phyloP scores from a whole-genome alignment of 1,140 invertebrate species.

The Nylanderia fulva region DNA sequence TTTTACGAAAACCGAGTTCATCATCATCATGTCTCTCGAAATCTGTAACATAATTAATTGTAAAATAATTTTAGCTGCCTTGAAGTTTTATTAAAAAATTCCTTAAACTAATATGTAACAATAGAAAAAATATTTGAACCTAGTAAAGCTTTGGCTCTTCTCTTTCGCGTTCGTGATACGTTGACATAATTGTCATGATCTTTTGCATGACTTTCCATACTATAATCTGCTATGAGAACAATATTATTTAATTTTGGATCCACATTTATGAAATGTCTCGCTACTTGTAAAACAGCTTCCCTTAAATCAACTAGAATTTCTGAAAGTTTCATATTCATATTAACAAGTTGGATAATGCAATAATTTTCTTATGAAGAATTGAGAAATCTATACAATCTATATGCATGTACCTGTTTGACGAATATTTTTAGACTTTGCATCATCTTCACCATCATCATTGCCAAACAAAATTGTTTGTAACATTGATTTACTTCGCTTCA shows the following conservation, averaged over 20 bases:
- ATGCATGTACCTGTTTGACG: constrained; percentile 92
- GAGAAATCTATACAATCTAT: background rate
- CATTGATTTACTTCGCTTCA: constrained; percentile 96
- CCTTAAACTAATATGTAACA: background rate
- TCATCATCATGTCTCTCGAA: constrained; percentile 99
- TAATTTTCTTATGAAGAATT: constrained; percentile 12
- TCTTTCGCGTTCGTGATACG: constrained; percentile 93
- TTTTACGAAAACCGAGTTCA: constrained; percentile 98
- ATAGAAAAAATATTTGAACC: constrained; percentile 81
- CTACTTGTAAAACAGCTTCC: constrained; percentile 97
- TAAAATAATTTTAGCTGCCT: background rate
- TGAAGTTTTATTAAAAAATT: background rate
- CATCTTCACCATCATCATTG: constrained; percentile 90
- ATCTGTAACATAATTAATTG: constrained; percentile 87
- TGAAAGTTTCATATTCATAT: constrained; percentile 76
- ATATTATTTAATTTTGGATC: constrained; percentile 92
- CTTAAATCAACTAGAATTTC: constrained; percentile 98
- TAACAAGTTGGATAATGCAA: background rate
- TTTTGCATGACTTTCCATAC: constrained; percentile 96
- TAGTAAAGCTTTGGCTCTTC: constrained; percentile 97
- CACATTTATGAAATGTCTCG: constrained; percentile 94
- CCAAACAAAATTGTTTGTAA: constrained; percentile 96
- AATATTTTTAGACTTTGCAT: constrained; percentile 98
- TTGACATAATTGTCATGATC: constrained; percentile 98
- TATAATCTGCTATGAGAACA: constrained; percentile 96